A percentile compares a stretch with the other conserved stretches of the same genome.
phyloP scores from a whole-genome alignment of 2,888 invertebrate species.

The Linhomoeus sp. region DNA sequence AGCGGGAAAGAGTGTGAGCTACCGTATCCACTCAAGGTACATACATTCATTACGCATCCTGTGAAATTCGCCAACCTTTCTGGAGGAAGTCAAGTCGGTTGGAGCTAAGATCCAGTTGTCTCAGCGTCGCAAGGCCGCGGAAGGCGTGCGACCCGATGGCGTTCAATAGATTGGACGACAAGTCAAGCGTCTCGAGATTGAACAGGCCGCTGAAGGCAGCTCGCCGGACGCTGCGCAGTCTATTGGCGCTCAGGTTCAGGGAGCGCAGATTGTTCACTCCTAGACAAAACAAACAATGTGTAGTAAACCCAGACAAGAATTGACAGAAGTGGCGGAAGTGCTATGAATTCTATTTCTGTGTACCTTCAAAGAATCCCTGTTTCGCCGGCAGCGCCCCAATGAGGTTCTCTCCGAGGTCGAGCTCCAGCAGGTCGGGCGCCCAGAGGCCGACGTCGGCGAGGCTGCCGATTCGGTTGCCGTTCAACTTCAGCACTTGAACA shows the following conservation, averaged over 20 bases:
- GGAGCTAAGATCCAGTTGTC: too few species aligned
- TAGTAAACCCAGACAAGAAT: too few species aligned
- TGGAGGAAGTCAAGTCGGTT: too few species aligned
- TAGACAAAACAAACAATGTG: too few species aligned
- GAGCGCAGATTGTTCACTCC: constrained; percentile 24
- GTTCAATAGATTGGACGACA: constrained; percentile 25
- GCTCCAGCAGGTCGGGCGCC: constrained; percentile 20
- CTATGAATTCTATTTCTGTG: too few species aligned
- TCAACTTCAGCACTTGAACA: constrained; percentile 26
- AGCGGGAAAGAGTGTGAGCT: too few species aligned
- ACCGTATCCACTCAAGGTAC: too few species aligned
- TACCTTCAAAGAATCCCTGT: too few species aligned
- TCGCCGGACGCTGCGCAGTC: constrained; percentile 27
- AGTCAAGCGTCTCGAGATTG: constrained; percentile 23
- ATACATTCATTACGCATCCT: too few species aligned
- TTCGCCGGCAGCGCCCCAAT: constrained; percentile 24
- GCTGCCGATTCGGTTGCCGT: constrained; percentile 25
- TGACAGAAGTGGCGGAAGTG: too few species aligned
- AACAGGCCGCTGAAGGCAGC: constrained; percentile 29
- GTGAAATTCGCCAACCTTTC: too few species aligned
- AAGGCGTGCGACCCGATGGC: constrained; percentile 8
- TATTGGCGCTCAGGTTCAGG: constrained; percentile 28
- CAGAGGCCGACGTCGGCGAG: constrained; percentile 26
- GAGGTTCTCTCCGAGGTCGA: constrained; percentile 28
- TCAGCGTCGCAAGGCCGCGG: too few species aligned